Conservation (phyloP, 2,797 vertebrate genomes). For the Sebastiscus tertius region DNA sequence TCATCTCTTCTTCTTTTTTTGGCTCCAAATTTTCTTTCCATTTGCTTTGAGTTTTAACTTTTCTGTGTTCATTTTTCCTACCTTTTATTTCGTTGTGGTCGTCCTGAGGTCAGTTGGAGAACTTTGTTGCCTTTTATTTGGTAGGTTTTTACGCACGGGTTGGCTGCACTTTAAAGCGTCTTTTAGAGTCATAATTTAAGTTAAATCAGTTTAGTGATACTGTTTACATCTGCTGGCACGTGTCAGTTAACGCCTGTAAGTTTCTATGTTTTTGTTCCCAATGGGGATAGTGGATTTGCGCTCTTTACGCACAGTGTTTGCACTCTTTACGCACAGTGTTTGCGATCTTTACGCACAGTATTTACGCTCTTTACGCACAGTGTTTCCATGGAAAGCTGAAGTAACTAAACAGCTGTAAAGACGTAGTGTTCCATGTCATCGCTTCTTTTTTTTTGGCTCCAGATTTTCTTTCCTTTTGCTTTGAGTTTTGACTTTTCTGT, state of each 20-base stretch:
- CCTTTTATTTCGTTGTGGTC: constrained; percentile 26
- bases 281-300: constrained; percentile 6
- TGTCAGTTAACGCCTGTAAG: background rate
- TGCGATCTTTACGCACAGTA: too few relatives aligned
- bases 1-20: constrained; percentile 28
- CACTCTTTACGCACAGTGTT: too few relatives aligned
- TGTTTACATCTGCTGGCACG: constrained; percentile 1
- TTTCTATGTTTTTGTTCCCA: background rate
- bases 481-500: constrained; percentile 56
- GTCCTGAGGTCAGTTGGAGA: constrained; percentile 39
- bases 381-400: constrained; percentile 22
- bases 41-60: constrained; percentile 54
- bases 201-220: background rate
- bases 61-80: constrained; percentile 61
- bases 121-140: constrained; percentile 47
- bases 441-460: constrained; percentile 18
- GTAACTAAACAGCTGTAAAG: background rate
- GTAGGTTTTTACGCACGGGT: constrained; percentile 61
- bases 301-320: too few relatives aligned
- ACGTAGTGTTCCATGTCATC: constrained; percentile 51
- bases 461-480: constrained; percentile 45
- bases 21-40: constrained; percentile 35
- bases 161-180: constrained; percentile 8
- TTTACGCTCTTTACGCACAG: too few relatives aligned
- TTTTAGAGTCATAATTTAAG: background rate